These are phyloP conservation scores for Esox masquinongy DNA, from an alignment of 2,797 vertebrate species.

Conservation along the genomic window DNA sequence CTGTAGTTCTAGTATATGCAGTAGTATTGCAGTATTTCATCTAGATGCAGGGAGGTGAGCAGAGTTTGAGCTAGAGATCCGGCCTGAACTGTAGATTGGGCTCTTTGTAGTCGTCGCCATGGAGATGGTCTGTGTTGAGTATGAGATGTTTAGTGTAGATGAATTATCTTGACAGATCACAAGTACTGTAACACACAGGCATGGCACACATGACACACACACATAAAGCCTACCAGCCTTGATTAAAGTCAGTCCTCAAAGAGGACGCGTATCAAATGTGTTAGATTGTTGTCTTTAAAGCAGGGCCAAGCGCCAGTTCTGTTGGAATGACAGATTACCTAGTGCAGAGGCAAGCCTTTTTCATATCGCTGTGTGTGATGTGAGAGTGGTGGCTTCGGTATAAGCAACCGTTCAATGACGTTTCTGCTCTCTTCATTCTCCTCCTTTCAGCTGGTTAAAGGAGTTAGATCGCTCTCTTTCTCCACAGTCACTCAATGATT, in stretches of 20 bases:
- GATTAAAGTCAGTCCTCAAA: slow-evolving; percentile 6
- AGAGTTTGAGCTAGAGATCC: neutral
- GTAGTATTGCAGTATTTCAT: no score
- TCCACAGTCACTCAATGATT: neutral
- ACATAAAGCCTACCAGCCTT: slow-evolving; percentile 5
- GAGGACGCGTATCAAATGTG: neutral
- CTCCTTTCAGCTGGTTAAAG: slow-evolving; percentile 2
- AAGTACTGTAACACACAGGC: neutral
- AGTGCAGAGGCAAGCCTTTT: slow-evolving; percentile 59
- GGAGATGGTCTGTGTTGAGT: neutral
- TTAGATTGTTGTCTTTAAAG: neutral
- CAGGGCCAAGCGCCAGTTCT: slow-evolving; percentile 26
- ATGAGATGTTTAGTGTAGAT: slow-evolving; percentile 1
- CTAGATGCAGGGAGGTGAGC: no score
- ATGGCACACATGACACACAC: neutral
- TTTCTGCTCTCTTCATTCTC: slow-evolving; percentile 56
- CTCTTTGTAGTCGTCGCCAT: slow-evolving; percentile 14
- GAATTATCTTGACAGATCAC: slow-evolving; percentile 17
- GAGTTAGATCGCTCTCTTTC: no score
- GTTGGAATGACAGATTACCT: slow-evolving; percentile 61
- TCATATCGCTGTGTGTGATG: slow-evolving; percentile 47
- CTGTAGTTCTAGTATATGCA: no score
- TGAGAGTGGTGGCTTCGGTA: slow-evolving; percentile 44
- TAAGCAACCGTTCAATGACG: slow-evolving; percentile 64
- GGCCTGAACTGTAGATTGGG: neutral